Evolutionary conservation across 2,113 vertebrate genomes (phyloP), one percentile per base, ranked within the genome.

Genomic region (Jaculus jaculus): DNA sequence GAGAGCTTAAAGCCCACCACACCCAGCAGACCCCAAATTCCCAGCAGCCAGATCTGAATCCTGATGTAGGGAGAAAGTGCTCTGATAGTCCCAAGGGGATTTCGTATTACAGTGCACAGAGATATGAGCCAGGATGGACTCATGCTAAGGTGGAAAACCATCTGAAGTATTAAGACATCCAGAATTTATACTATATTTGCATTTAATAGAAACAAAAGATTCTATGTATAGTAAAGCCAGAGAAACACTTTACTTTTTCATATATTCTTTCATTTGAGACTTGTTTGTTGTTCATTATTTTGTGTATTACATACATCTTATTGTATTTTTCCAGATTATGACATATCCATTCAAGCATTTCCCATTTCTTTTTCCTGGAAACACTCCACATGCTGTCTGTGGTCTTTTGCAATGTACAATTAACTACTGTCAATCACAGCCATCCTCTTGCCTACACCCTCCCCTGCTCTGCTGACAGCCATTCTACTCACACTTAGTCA

Each of bases 151-250:
- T 79, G 66, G 28, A n/a, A 89, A 94, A 85, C 39, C 39, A 83
- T 37, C 60, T 89, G 79, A 84, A 92, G 71, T 78, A 71, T 86
- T 72, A 94, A 71, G 90, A 87, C 51, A 20, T 90, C 87, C 68
- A 58, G 7, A 17, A 54, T 75, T 81, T 94, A 16, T 3, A 71
- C 18, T 65, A n/a, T 74, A 42, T 61, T 66, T 81, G 84, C 60
- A 82, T 92, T 92, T 84, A 84, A 88, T 34, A n/a, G n/a, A 13
- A 71, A 72, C 84, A 74, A 23, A 39, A 34, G 80, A 92, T 84
- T 87, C 74, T 39, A 78, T 68, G 47, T 79, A 28, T 66, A 66
- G 37, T 23, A 88, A 75, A 88, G 68, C 58, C 39, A 75, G 18
- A 37, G 75, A 90, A 72, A 26, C 16, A 68, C 21, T 74, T 69